Evolutionary conservation across 2,113 vertebrate species (phyloP).

Genomic region (Hippocampus comes): DNA sequence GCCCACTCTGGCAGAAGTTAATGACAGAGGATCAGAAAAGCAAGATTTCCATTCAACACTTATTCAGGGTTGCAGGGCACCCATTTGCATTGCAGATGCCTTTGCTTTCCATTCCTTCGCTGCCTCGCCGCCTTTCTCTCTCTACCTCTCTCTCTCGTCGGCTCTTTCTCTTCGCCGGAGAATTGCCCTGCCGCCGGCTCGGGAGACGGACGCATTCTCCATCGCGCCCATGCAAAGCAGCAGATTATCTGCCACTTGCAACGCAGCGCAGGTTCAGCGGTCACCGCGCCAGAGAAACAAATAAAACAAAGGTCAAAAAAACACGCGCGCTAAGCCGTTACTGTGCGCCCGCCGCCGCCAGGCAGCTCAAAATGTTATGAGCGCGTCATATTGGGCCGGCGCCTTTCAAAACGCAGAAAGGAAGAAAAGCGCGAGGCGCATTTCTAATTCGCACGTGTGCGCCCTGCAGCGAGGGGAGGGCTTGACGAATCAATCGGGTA

Average conservation of each 20-base stretch:
- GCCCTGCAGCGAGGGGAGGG: background rate
- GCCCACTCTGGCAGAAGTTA: slow-evolving; percentile 68
- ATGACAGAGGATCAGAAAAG: slow-evolving; percentile 71
- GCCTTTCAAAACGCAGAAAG: slow-evolving; percentile 7
- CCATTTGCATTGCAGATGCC: slow-evolving; percentile 72
- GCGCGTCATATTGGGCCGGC: slow-evolving; percentile 42
- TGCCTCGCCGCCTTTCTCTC: slow-evolving; percentile 13
- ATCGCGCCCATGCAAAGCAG: slow-evolving; percentile 63
- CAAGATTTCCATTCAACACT: slow-evolving; percentile 73
- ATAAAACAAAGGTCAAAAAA: slow-evolving; percentile 66
- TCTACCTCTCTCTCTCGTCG: background rate
- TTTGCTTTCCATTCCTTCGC: slow-evolving; percentile 50
- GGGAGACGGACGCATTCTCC: slow-evolving; percentile 53
- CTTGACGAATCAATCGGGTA: background rate
- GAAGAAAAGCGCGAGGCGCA: background rate
- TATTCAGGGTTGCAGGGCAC: slow-evolving; percentile 72
- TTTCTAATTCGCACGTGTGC: slow-evolving; percentile 24
- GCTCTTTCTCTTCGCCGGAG: slow-evolving; percentile 30
- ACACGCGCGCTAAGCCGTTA: slow-evolving; percentile 41
- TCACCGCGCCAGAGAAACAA: slow-evolving; percentile 61
- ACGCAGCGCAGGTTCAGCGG: slow-evolving; percentile 55
- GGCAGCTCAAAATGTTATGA: slow-evolving; percentile 38
- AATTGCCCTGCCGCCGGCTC: slow-evolving; percentile 58
- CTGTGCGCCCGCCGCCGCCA: slow-evolving; percentile 35
- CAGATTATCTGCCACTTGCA: slow-evolving; percentile 63